Evolutionary conservation across 1,140 invertebrate genomes (phyloP).

Genomic region (Drosophila sp.): DNA sequence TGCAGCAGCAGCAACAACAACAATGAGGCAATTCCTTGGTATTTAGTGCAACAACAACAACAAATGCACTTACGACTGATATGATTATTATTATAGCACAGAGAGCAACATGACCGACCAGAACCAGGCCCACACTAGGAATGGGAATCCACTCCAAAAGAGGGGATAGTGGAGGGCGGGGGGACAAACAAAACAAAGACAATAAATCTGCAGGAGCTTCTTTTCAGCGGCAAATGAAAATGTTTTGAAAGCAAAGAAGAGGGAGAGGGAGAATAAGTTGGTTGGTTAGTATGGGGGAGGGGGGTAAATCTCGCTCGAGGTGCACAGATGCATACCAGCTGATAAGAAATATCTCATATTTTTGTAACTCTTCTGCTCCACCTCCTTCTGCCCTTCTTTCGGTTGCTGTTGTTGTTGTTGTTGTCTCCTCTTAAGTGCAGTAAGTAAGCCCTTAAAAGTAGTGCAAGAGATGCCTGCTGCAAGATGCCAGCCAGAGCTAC

Average conservation of each 20-base stretch:
- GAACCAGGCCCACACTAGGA: slow-evolving; percentile 9
- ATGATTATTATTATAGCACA: slow-evolving; percentile 78
- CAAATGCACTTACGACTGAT: slow-evolving; percentile 81
- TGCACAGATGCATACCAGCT: slow-evolving; percentile 83
- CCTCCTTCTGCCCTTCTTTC: slow-evolving; percentile 13
- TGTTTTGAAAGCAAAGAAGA: slow-evolving; percentile 71
- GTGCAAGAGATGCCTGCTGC: slow-evolving; percentile 52
- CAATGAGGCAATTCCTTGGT: slow-evolving; percentile 75
- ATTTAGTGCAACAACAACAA: slow-evolving; percentile 75
- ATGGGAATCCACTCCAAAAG: background rate
- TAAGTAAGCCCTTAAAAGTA: slow-evolving; percentile 82
- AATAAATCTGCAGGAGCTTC: slow-evolving; percentile 80
- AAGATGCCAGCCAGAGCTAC: slow-evolving; percentile 31
- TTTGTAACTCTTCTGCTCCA: slow-evolving; percentile 52
- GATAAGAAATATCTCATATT: slow-evolving; percentile 82
- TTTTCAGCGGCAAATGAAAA: slow-evolving; percentile 80
- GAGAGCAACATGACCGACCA: slow-evolving; percentile 5
- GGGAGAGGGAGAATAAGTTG: slow-evolving; percentile 10
- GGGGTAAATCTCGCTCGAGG: slow-evolving; percentile 70
- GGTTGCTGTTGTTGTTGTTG: slow-evolving; percentile 22
- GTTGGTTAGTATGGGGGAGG: slow-evolving; percentile 10
- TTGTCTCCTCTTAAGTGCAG: slow-evolving; percentile 60
- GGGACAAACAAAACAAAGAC: slow-evolving; percentile 61
- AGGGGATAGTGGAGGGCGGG: background rate
- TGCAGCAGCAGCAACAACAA: slow-evolving; percentile 27